Evolutionary conservation across 2,888 invertebrate genomes (phyloP).

Genomic region (Mechanitis mazaeus): DNA sequence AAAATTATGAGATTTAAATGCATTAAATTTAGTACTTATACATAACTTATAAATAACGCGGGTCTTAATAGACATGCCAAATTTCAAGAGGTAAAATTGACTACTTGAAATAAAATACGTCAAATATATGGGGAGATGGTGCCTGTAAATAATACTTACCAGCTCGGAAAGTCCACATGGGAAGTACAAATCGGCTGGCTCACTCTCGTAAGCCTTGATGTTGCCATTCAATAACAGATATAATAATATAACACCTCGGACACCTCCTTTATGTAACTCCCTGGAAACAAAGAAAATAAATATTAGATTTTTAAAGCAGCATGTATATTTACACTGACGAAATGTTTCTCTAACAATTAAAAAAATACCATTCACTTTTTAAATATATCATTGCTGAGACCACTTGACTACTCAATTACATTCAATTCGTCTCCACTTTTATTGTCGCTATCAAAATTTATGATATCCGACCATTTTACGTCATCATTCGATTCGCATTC

Average conservation of each 20-base stretch:
- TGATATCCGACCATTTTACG: conserved; percentile 15
- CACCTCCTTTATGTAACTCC: conserved; percentile 90
- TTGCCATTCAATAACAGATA: no score
- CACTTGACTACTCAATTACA: conserved; percentile 35
- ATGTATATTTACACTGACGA: not conserved
- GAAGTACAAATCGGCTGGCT: no score
- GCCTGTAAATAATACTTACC: no score
- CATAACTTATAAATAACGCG: no score
- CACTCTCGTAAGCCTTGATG: no score
- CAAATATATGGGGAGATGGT: no score
- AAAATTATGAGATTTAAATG: no score
- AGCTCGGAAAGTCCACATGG: no score
- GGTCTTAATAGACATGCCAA: no score
- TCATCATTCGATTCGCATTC: conserved; percentile 58
- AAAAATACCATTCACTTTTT: conserved; percentile 24
- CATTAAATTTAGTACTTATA: no score
- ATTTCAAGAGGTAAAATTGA: no score
- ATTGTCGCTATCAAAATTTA: conserved; percentile 10
- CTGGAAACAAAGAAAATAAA: conserved; percentile 72
- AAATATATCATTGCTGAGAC: conserved; percentile 31
- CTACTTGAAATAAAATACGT: no score
- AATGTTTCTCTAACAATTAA: not conserved
- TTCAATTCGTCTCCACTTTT: conserved; percentile 27
- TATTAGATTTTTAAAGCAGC: not conserved
- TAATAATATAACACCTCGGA: conserved; percentile 75